Base-by-base conservation (phyloP, 2,113 vertebrate species). In the Casuarius casuarius region DNA sequence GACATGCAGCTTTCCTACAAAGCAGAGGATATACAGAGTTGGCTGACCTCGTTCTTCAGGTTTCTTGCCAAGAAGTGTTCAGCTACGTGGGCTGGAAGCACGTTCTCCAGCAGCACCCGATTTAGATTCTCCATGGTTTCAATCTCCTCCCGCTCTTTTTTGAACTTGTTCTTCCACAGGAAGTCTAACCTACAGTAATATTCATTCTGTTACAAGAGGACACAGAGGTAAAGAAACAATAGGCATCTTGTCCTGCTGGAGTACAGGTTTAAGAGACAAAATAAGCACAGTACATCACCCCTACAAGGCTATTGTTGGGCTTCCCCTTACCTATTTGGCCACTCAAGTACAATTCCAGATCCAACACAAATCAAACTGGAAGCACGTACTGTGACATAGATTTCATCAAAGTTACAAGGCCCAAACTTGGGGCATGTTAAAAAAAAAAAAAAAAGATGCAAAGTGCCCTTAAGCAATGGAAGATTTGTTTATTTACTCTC, bases 141-240 rank as follows among this genome's bases (percentile, higher is more conserved):
- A 80, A 99, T 99, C 98, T 99, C 99, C 98, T 99, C 99, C 29
- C 99, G 99, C 97, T 99, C 99, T 98, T 99, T 99, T 98, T 99
- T 99, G 98, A 99, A 99, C 98, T 99, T 99, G 99, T 99, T 99
- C 98, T 99, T 99, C 99, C 99, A 99, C 79, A 99, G 98, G 98
- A 99, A 99, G 98, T 99, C 99, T 98, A 99, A 99, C 99, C 99
- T 99, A 99, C 99, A 99, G 99, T 99, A 99, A 99, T 99, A 99
- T 99, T 99, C 99, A 99, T 99, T 99, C 99, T 99, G 99, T 99
- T 99, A 99, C 98, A 99, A 99, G 99, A 99, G 99, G 99, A 99
- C 99, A 99, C 99, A 99, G 98, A 99, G 98, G 99, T 99, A 98
- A 99, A 99, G 98, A 99, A 98, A 98, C 98, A 98, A 98, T 98